Conservation (phyloP, 2,888 invertebrate genomes). For the Dilophus febrilis region DNA sequence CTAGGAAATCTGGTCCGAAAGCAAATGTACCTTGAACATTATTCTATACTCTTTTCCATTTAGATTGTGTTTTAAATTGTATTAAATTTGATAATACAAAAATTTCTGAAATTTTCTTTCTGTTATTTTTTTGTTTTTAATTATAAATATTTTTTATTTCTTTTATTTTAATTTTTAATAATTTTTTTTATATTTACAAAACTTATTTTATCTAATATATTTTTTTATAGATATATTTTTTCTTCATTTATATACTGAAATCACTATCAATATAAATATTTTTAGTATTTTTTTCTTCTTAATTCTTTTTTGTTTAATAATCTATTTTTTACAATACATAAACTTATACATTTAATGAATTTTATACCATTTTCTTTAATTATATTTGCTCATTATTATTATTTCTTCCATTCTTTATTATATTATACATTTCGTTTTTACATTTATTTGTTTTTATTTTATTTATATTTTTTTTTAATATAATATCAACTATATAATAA, state of each 20-base stretch:
- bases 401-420: not conserved
- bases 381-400: not conserved
- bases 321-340: conserved; percentile 4
- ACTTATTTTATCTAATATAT: not conserved
- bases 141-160: not conserved
- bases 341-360: conserved; percentile 11
- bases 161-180: not conserved
- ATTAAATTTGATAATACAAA: too few relatives aligned
- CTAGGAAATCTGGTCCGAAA: too few relatives aligned
- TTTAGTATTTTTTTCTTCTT: too few relatives aligned
- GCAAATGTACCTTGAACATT: too few relatives aligned
- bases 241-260: conserved; percentile 2
- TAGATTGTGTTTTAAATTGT: too few relatives aligned
- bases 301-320: too few relatives aligned
- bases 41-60: too few relatives aligned
- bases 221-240: conserved; percentile 2
- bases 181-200: conserved; percentile 8
- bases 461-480: too few relatives aligned
- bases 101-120: too few relatives aligned
- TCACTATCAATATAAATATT: too few relatives aligned
- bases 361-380: conserved; percentile 17
- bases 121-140: not conserved
- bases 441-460: too few relatives aligned
- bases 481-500: too few relatives aligned
- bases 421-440: not conserved